phyloP scores from a whole-genome alignment of 1,140 invertebrate species.

The Coptotermes formosanus region DNA sequence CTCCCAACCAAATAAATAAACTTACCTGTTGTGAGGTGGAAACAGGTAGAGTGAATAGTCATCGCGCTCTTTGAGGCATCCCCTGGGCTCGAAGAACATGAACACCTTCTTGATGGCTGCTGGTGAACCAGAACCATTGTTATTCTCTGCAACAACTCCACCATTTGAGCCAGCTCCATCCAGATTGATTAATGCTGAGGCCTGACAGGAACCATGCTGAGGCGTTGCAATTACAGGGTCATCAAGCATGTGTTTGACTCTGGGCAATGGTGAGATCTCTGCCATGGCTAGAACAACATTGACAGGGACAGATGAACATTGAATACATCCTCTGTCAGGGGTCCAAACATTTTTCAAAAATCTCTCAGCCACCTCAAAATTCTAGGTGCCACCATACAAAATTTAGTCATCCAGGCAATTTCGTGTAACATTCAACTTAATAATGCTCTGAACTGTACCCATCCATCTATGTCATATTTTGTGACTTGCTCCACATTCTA shows the following conservation, averaged over 20 bases:
- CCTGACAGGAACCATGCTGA: background rate
- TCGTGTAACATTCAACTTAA: too few relatives aligned
- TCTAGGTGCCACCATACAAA: too few relatives aligned
- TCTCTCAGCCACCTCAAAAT: too few relatives aligned
- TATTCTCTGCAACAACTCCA: background rate
- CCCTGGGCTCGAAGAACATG: slow-evolving; percentile 68
- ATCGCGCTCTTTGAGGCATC: slow-evolving; percentile 80
- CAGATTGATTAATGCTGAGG: background rate
- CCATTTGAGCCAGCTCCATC: background rate
- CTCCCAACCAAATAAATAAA: slow-evolving; percentile 25
- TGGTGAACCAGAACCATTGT: background rate
- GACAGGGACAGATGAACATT: too few relatives aligned
- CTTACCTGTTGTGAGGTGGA: slow-evolving; percentile 75
- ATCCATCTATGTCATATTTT: too few relatives aligned
- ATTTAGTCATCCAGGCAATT: too few relatives aligned
- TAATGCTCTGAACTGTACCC: too few relatives aligned
- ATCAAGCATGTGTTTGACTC: background rate
- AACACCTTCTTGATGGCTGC: slow-evolving; percentile 51
- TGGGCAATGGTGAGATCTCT: slow-evolving; percentile 22
- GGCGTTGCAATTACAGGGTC: background rate
- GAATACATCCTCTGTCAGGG: too few relatives aligned
- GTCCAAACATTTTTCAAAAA: too few relatives aligned
- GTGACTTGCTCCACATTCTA: too few relatives aligned
- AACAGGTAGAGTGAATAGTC: slow-evolving; percentile 89
- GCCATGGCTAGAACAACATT: background rate